phyloP scores from a whole-genome alignment of 2,797 vertebrate species.

The Lithobates sylvaticus region DNA sequence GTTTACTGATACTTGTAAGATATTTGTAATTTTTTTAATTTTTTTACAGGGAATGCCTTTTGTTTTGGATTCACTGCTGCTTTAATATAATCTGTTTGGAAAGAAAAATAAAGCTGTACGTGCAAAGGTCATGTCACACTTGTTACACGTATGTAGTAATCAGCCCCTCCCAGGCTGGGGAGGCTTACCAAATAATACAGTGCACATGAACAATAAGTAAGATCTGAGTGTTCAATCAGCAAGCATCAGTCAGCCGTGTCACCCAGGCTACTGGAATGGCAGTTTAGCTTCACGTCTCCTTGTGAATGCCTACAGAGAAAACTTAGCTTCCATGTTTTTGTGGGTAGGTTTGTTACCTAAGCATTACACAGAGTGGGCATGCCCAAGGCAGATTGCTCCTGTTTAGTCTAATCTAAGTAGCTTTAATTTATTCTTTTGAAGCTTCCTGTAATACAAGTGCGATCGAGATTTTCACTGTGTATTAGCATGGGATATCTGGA shows the following conservation, averaged over 20 bases:
- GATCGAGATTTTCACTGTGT: not conserved
- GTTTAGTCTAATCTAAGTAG: slow-evolving; percentile 65
- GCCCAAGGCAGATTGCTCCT: slow-evolving; percentile 54
- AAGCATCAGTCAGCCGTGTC: slow-evolving; percentile 62
- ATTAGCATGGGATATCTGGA: not conserved
- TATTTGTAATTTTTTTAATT: too few species aligned
- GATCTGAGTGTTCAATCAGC: slow-evolving; percentile 64
- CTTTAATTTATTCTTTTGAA: slow-evolving; percentile 58
- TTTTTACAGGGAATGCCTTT: too few species aligned
- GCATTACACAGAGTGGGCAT: slow-evolving; percentile 56
- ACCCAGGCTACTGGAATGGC: slow-evolving; percentile 65
- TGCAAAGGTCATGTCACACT: slow-evolving; percentile 4
- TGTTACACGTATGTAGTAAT: slow-evolving; percentile 19
- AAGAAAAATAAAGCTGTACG: too few species aligned
- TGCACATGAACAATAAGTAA: slow-evolving; percentile 64
- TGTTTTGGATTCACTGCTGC: too few species aligned
- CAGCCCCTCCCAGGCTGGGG: slow-evolving; percentile 62
- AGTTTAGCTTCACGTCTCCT: slow-evolving; percentile 60
- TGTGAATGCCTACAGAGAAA: slow-evolving; percentile 47
- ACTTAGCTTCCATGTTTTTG: slow-evolving; percentile 64
- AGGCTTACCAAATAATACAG: slow-evolving; percentile 63
- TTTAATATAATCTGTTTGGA: too few species aligned
- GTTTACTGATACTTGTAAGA: too few species aligned
- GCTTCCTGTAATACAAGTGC: slow-evolving; percentile 42
- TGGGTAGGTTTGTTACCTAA: slow-evolving; percentile 47